Base-by-base conservation (phyloP, 2,113 vertebrate species). In the Myotis brandtii region DNA sequence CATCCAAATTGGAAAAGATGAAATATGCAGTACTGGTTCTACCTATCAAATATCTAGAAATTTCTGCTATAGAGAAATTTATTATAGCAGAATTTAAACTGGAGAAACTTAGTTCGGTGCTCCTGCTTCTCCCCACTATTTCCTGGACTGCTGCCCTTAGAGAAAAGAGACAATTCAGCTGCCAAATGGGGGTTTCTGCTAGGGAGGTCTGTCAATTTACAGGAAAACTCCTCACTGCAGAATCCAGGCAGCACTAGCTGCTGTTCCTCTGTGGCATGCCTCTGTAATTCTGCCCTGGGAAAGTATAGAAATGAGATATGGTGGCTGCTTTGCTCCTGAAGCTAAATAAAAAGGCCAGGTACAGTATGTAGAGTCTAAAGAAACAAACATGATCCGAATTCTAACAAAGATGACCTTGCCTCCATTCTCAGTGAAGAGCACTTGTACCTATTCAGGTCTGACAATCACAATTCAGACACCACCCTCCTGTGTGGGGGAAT, bases 331-430 rank as follows among this genome's bases (percentile, higher is more conserved):
- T 97, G 25, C 20, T 97, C 73, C 88, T 54, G 8, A 79, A 46
- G 77, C 2, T 97, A 97, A 23, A 62, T 79, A 54, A 93, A 95
- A 86, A 14, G 30, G 10, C 96, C 95, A 77, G 94, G 96, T 8
- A 94, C 8, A 0, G 46, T 86, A 37, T 54, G 91, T 1, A 52
- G 16, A 90, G 4, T 32, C 95, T 97, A 93, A 86, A 48, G 69
- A 94, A 95, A 4, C 0, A 86, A 95, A 4, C 0, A 86, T 17
- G 9, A 88, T 62, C n/a, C 2, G 6, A n/a, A 67, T 25, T 77
- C 80, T 77, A 91, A 91, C 34, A 32, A 83, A 95, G 23, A 50
- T 27, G 73, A 79, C 21, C 11, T 5, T 46, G n/a, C 27, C 52
- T 85, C 56, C 56, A 84, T 30, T 86, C 32, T 91, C 46, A 77